phyloP scores from a whole-genome alignment of 2,888 invertebrate genomes.

The Oscheius myriophilus region DNA sequence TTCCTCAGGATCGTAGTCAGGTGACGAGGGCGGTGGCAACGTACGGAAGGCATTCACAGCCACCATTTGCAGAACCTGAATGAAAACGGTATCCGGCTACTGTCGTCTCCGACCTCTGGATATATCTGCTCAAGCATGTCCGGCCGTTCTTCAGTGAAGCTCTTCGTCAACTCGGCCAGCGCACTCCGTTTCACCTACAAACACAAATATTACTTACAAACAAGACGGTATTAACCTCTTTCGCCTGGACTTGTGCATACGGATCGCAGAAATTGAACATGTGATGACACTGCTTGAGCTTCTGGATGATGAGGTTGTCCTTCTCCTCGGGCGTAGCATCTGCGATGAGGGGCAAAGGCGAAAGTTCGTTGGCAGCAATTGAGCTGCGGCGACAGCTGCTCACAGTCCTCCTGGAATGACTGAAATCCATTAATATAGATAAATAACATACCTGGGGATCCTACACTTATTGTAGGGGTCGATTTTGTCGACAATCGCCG shows the following conservation, averaged over 20 bases:
- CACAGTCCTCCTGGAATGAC: too few species aligned
- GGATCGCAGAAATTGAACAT: slow-evolving; percentile 15
- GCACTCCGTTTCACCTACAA: slow-evolving; percentile 15
- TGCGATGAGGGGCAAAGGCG: too few species aligned
- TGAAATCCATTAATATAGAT: too few species aligned
- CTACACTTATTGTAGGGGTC: too few species aligned
- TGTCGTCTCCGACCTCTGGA: neutral
- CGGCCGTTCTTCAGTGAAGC: neutral
- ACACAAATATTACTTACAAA: too few species aligned
- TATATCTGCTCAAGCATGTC: slow-evolving; percentile 5
- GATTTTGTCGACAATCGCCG: too few species aligned
- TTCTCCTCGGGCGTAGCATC: slow-evolving; percentile 4
- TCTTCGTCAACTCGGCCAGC: slow-evolving; percentile 4
- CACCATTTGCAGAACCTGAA: neutral
- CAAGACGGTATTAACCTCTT: neutral
- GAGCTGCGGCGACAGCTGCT: too few species aligned
- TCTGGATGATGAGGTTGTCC: neutral
- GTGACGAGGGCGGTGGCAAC: slow-evolving; percentile 5
- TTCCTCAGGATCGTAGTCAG: slow-evolving; percentile 12
- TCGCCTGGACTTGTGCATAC: neutral
- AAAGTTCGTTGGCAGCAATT: too few species aligned
- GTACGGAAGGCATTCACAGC: slow-evolving; percentile 6
- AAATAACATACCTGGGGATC: too few species aligned
- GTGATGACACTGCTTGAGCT: slow-evolving; percentile 16
- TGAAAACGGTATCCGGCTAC: neutral